Evolutionary conservation across 53 echinoderm and acorn worm species (phyloP), one percentile per base, ranked within the genome.

Genomic region (Zoroaster sp.): DNA sequence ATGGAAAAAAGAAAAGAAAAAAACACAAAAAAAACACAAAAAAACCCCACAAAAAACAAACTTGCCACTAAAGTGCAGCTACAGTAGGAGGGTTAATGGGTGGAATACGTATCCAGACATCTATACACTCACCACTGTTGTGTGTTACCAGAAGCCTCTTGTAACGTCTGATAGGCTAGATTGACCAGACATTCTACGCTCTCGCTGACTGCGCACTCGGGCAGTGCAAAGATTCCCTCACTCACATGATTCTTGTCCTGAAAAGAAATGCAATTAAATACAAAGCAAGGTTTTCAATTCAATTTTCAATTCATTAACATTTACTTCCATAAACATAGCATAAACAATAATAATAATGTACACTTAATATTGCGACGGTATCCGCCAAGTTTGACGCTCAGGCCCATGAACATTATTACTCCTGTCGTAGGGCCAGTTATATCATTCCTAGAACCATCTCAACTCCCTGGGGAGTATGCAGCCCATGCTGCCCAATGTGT

Each of bases 141-240:
- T n/a, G 93, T 75, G 43, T 89, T 93, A n/a, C 87, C 80, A 3
- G 94, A 88, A 35, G 98, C 98, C 41, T 97, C 94, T 49, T 86
- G 87, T 6, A 97, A 77, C 38, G 98, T 97, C 23, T 95, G 88
- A 43, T 95, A 89, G 41, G 93, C 94, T 35, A 97, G 75, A 44
- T 89, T 75, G 11, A 95, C 86, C 23, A 97, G 83, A 32, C 91
- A 80, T 69, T 91, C 92, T 1, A 91, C 87, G 76, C 96, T 95
- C 42, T 95, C 86, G 66, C 94, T 95, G 80, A 97, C 69, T 23
- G 74, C 82, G 44, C 93, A 93, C 25, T 46, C 67, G 6, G 93
- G 93, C 68, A 93, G 76, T 54, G 76, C 45, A 74, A 93, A 89
- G 17, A 82, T 72, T 20, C 92, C 92, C 28, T 83, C 85, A 33